Percentiles rank a stretch among this genome's conserved stretches.
These are phyloP conservation scores for Agrotis puta DNA, from an alignment of 2,888 invertebrate genomes.

Conservation along the genomic window DNA sequence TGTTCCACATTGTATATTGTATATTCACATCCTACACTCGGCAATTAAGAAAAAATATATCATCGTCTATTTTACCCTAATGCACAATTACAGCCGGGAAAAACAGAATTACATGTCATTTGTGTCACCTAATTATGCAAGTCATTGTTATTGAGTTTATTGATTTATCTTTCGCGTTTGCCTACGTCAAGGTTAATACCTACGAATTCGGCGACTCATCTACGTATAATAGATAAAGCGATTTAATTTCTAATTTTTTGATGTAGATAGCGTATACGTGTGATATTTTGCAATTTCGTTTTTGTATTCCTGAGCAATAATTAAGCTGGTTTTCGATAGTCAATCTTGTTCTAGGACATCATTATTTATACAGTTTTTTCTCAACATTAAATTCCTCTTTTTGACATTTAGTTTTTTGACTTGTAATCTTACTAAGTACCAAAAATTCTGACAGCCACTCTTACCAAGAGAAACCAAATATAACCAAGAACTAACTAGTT, in stretches of 20 bases:
- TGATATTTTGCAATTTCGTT: not conserved
- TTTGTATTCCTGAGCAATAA: not conserved
- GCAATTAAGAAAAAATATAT: not conserved
- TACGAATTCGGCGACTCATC: slow-evolving; percentile 15
- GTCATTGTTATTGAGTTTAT: slow-evolving; percentile 30
- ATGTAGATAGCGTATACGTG: slow-evolving; percentile 1
- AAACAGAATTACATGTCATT: slow-evolving; percentile 15
- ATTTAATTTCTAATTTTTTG: not conserved
- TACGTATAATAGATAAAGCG: slow-evolving; percentile 12
- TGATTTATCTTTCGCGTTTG: slow-evolving; percentile 29
- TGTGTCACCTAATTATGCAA: slow-evolving; percentile 22
- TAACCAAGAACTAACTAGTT: no score
- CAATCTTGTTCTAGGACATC: not conserved
- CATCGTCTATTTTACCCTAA: not conserved
- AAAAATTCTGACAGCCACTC: no score
- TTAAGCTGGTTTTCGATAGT: no score
- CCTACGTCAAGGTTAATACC: slow-evolving; percentile 20
- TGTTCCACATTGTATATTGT: no score
- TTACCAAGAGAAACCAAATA: no score
- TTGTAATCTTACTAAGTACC: no score
- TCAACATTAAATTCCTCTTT: no score
- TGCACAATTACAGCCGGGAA: slow-evolving; percentile 24
- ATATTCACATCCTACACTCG: not conserved
- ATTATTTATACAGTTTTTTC: no score
- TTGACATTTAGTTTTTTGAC: no score